Evolutionary conservation across 2,888 invertebrate species (phyloP), one percentile per base, ranked within the genome.

Genomic region (Podotricha telesiphe): DNA sequence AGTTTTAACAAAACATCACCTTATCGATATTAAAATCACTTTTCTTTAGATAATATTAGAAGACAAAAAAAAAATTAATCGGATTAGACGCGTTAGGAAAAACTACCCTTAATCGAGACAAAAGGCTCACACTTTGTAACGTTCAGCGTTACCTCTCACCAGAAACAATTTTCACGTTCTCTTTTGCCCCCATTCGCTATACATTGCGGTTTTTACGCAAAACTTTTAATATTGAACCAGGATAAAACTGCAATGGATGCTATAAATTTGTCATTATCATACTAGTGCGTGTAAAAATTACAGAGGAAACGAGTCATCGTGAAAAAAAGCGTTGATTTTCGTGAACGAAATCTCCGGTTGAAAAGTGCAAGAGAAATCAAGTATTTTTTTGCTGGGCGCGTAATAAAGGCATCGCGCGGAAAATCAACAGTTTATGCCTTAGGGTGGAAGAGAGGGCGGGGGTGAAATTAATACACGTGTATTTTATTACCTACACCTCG

Each of bases 91-190:
- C 69, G n/a, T 15, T 47, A 37, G 68, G 13, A 69, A 74, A 84
- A 88, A 75, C 75, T 63, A 66, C 71, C 86, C 82, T 82, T 91
- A 86, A 85, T 80, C 81, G 79, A 88, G 89, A 92, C 92, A 92
- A 92, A 91, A 92, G 92, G 87, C 89, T 89, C 90, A 82, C 91
- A 91, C 89, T 92, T 91, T 92, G 91, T 91, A 91, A 88, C 91
- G 87, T 91, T 91, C 90, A 90, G 85, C 86, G 86, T 86, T 83
- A 82, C 86, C 86, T 82, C 78, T 77, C 81, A 86, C 86, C 80
- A 79, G 74, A 65, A 74, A 76, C 79, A 78, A 77, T 77, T 80
- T 77, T 73, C 73, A 77, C 69, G 76, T 72, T 76, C 77, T 72
- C 71, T 55, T 75, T 67, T 74, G 68, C 69, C 59, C 51, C 66